Evolutionary conservation across 2,113 vertebrate genomes (phyloP).

Genomic region (Callopanchax toddi): DNA sequence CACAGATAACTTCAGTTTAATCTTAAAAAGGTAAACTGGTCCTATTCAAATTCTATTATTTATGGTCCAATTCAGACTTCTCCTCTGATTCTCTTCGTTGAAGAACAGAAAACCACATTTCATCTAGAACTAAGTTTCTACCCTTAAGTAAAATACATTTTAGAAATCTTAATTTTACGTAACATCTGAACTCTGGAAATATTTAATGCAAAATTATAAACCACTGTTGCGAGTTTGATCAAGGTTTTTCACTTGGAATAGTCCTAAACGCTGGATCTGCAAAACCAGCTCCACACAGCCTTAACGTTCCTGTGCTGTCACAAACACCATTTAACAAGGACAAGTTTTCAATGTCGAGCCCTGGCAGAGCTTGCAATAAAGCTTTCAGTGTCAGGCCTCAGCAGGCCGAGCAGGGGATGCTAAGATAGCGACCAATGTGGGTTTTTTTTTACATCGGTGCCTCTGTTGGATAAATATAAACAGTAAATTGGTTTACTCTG

Average conservation of each 20-base stretch:
- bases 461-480: conserved; percentile 60
- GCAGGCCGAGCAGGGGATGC: conserved; percentile 4
- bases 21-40: too few relatives aligned
- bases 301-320: conserved; percentile 23
- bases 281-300: conserved; percentile 12
- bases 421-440: conserved; percentile 30
- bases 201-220: too few relatives aligned
- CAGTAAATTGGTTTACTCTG: conserved; percentile 51
- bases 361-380: conserved; percentile 19
- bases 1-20: too few relatives aligned
- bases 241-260: neutral
- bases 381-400: conserved; percentile 26
- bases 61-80: too few relatives aligned
- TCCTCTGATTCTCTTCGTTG: too few relatives aligned
- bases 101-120: too few relatives aligned
- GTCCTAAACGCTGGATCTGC: conserved; percentile 17
- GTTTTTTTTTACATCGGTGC: conserved; percentile 36
- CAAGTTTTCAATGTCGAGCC: conserved; percentile 50
- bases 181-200: too few relatives aligned
- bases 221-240: neutral
- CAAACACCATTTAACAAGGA: conserved; percentile 34
- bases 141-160: too few relatives aligned
- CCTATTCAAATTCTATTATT: too few relatives aligned
- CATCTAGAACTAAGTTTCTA: too few relatives aligned
- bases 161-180: too few relatives aligned